Conservation (phyloP, 2,797 vertebrate genomes). For the Leptatherina wallacei region DNA sequence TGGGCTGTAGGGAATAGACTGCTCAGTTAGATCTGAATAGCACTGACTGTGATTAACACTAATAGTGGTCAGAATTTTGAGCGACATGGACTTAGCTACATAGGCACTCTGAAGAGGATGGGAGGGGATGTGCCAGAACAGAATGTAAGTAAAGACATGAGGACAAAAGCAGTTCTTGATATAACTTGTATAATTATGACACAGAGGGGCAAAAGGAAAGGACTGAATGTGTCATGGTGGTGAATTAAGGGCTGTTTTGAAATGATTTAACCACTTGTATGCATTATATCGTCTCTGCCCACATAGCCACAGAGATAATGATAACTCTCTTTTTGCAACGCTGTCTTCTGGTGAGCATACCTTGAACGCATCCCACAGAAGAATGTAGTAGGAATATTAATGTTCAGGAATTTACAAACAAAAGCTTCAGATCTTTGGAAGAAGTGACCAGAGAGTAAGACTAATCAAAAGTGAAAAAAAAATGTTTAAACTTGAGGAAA, state of each 20-base stretch:
- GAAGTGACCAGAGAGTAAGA: not conserved
- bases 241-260: slow-evolving; percentile 9
- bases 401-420: not conserved
- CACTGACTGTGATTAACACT: slow-evolving; percentile 27
- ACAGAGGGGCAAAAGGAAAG: slow-evolving; percentile 8
- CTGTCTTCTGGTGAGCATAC: not conserved
- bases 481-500: not conserved
- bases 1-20: slow-evolving; percentile 28
- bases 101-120: not conserved
- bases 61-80: slow-evolving; percentile 26
- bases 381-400: not conserved
- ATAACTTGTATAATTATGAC: slow-evolving; percentile 5
- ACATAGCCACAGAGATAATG: not conserved
- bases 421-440: not conserved
- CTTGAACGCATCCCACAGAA: not conserved
- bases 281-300: not conserved
- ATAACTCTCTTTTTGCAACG: not conserved
- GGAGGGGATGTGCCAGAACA: not conserved
- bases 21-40: slow-evolving; percentile 27
- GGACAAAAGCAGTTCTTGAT: slow-evolving; percentile 2
- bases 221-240: not conserved
- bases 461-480: not conserved
- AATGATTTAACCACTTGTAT: not conserved
- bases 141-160: not conserved
- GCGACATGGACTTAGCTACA: slow-evolving; percentile 16